Base-by-base conservation (phyloP, 2,113 vertebrate genomes). In the Dendrocopos noguchii region DNA sequence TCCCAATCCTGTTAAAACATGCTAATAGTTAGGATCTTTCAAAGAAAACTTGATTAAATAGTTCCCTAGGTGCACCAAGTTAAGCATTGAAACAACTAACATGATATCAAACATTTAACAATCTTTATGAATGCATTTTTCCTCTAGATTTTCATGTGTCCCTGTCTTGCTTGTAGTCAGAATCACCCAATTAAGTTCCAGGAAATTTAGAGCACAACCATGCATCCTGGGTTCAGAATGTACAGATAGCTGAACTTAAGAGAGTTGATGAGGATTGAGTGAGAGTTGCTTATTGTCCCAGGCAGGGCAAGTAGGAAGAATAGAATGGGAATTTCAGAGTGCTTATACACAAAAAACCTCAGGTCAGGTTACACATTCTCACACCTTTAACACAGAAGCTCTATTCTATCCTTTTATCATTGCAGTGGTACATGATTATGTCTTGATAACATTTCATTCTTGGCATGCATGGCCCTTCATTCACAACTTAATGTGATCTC, bases 31-130 rank as follows among this genome's bases (percentile, higher is more conserved):
- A 47, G 36, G 75, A 77, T 89, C 75, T 67, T 92, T 94, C 75
- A 77, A 81, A 87, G 56, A 81, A 91, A 89, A 91, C 47, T 71
- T 86, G 80, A 87, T 95, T 95, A 94, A 91, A 88, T 75, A 68
- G 44, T 76, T 95, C 81, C 79, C 90, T 68, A 65, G 81, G 75
- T 80, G 60, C 6, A 7, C 50, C 73, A 88, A 92, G 74, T 87
- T 95, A 96, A 92, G 72, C 52, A 84, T 2, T 92, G 86, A 91
- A 95, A 93, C 67, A 89, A 89, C 60, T 57, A 77, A 36, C 1
- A 0, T 70, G 46, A 76, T 42, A 84, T 89, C 92, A 95, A 89
- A 80, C 21, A 71, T 92, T 95, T 84, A 80, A 79, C 31, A 87
- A 71, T 53, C 34, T 92, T 82, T 91, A 87, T 70, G 88, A 93